phyloP scores from a whole-genome alignment of 2,888 invertebrate genomes.

The Phrixothrix hirtus region DNA sequence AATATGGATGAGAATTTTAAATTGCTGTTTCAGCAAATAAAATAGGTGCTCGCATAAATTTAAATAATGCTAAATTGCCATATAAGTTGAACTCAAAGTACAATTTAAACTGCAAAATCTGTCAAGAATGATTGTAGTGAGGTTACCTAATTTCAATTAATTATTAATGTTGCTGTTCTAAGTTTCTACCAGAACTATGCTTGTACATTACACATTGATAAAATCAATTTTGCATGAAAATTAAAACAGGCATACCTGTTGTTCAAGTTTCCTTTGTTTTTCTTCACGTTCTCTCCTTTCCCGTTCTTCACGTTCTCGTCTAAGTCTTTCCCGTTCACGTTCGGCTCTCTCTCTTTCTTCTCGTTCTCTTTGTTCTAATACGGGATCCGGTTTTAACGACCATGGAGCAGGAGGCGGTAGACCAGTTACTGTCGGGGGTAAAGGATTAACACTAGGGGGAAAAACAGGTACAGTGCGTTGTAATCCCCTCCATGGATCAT shows the following conservation, averaged over 20 bases:
- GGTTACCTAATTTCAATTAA: too few relatives aligned
- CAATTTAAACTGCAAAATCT: too few relatives aligned
- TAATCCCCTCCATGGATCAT: slow-evolving; percentile 73
- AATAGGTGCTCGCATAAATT: too few relatives aligned
- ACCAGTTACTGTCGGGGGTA: slow-evolving; percentile 56
- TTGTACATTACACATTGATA: too few relatives aligned
- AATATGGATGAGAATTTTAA: too few relatives aligned
- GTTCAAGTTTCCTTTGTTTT: slow-evolving; percentile 55
- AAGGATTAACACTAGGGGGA: slow-evolving; percentile 57
- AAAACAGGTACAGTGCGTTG: slow-evolving; percentile 65
- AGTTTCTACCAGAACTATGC: too few relatives aligned
- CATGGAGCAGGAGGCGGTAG: slow-evolving; percentile 60
- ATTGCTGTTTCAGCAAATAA: too few relatives aligned
- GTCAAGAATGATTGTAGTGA: too few relatives aligned
- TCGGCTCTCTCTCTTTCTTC: slow-evolving; percentile 65
- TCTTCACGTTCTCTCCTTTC: slow-evolving; percentile 63
- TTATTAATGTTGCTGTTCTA: too few relatives aligned
- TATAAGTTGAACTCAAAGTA: too few relatives aligned
- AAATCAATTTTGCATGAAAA: too few relatives aligned
- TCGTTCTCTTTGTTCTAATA: slow-evolving; percentile 65
- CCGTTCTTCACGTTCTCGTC: slow-evolving; percentile 63
- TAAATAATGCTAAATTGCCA: too few relatives aligned
- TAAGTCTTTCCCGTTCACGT: slow-evolving; percentile 61
- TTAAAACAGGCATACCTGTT: slow-evolving; percentile 59
- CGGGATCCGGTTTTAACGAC: slow-evolving; percentile 69